phyloP scores from a whole-genome alignment of 2,888 invertebrate genomes.

The Sepiola atlantica region DNA sequence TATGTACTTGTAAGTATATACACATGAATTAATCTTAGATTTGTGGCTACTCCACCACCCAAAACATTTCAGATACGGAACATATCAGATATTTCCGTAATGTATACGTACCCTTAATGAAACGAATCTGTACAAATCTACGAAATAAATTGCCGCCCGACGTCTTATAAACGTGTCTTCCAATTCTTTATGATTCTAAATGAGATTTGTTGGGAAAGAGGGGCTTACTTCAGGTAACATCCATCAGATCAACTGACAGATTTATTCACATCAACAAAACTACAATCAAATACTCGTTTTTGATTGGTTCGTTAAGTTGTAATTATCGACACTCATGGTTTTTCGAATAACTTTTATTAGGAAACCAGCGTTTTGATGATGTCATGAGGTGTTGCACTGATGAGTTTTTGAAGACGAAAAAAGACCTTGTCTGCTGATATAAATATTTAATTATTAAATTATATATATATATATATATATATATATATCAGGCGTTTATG shows the following conservation, averaged over 20 bases:
- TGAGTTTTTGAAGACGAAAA: no score
- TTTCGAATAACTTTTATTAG: no score
- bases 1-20: no score
- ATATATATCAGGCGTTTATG: no score
- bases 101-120: neutral
- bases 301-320: neutral
- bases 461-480: no score
- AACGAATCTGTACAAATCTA: neutral
- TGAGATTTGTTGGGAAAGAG: neutral
- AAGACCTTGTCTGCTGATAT: no score
- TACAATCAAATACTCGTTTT: neutral
- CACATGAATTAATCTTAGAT: no score
- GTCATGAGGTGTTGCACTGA: no score
- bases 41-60: no score
- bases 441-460: no score
- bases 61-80: neutral
- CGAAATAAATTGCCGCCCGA: neutral
- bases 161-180: neutral
- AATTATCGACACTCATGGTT: no score
- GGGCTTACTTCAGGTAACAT: neutral
- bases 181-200: neutral
- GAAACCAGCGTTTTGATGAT: no score
- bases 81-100: neutral
- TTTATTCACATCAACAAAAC: neutral
- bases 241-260: neutral